Evolutionary conservation across 2,113 vertebrate genomes (phyloP), one percentile per base, ranked within the genome.

Genomic region (Pipra filicauda): DNA sequence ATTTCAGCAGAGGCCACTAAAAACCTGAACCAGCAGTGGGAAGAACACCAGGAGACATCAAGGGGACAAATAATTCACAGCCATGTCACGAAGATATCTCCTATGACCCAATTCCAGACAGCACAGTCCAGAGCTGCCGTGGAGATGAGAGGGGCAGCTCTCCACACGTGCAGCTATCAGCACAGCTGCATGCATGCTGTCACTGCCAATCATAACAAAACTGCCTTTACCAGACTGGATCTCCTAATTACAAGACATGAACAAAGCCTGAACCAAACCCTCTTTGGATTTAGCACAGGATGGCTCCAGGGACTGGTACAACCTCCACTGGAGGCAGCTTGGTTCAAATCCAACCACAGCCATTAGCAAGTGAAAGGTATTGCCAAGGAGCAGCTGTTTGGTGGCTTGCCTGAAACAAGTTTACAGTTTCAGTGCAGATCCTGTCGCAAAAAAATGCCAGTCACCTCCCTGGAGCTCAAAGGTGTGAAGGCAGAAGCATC

Each of bases 311-410:
- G 94, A 83, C 62, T 15, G 52, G 89, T 35, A 70, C 87, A 97
- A 73, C 84, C 91, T 89, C 84, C 78, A 83, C 89, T 44, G 11
- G 6, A 93, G 85, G 94, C 94, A 66, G 46, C 65, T 95, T 95
- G 94, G 90, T 85, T 59, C 85, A 9, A 51, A 76, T 83, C 93
- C 94, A 97, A 80, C 89, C 71, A 41, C 89, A 85, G 85, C 91
- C 94, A 90, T 94, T 88, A 96, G 91, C 81, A 66, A 96, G 88
- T 24, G 66, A 78, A 88, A 95, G 93, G 89, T 82, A 95, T 7
- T 89, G 95, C 96, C 95, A 96, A 95, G 89, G 84, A 94, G 93
- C 94, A 94, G 91, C 82, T 93, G 93, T 11, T 62, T 8, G 6
- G 91, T 71, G 81, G 91, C 91, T 96, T 59, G 46, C 23, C 7